Percentiles rank a stretch among this genome's conserved stretches.
phyloP scores from a whole-genome alignment of 2,888 invertebrate genomes.

The Apoda limacodes region DNA sequence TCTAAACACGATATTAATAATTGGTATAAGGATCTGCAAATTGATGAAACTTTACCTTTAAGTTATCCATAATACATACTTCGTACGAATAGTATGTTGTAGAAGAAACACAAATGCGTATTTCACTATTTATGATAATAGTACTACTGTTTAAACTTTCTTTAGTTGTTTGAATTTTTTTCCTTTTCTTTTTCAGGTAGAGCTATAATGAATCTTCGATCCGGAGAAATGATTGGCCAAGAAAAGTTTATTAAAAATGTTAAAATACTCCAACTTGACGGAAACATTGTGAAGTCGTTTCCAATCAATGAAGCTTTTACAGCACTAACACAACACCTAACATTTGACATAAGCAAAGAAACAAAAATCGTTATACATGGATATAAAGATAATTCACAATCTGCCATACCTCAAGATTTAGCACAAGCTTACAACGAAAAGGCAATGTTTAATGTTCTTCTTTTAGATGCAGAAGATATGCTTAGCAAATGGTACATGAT shows the following conservation, averaged over 20 bases:
- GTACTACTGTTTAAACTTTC: too few relatives aligned
- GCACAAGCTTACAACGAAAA: slow-evolving; percentile 55
- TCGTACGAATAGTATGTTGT: too few relatives aligned
- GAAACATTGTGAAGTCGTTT: slow-evolving; percentile 31
- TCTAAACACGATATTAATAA: too few relatives aligned
- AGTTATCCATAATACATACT: too few relatives aligned
- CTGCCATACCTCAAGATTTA: slow-evolving; percentile 47
- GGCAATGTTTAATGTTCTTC: slow-evolving; percentile 55
- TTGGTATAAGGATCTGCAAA: too few relatives aligned
- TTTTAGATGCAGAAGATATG: slow-evolving; percentile 57
- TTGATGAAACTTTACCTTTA: too few relatives aligned
- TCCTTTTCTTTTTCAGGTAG: slow-evolving; percentile 41
- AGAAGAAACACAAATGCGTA: too few relatives aligned
- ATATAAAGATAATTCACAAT: slow-evolving; percentile 55
- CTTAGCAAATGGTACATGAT: slow-evolving; percentile 51
- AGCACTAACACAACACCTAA: slow-evolving; percentile 36
- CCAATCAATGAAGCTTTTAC: slow-evolving; percentile 47
- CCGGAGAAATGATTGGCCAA: slow-evolving; percentile 36
- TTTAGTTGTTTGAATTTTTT: slow-evolving; percentile 9
- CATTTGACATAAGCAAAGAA: slow-evolving; percentile 55
- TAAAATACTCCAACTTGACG: slow-evolving; percentile 45
- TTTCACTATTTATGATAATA: too few relatives aligned
- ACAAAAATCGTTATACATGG: slow-evolving; percentile 62
- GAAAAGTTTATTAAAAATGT: slow-evolving; percentile 46
- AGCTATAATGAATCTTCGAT: slow-evolving; percentile 52